phyloP scores from a whole-genome alignment of 2,797 vertebrate genomes.

The Cuculus canorus region DNA sequence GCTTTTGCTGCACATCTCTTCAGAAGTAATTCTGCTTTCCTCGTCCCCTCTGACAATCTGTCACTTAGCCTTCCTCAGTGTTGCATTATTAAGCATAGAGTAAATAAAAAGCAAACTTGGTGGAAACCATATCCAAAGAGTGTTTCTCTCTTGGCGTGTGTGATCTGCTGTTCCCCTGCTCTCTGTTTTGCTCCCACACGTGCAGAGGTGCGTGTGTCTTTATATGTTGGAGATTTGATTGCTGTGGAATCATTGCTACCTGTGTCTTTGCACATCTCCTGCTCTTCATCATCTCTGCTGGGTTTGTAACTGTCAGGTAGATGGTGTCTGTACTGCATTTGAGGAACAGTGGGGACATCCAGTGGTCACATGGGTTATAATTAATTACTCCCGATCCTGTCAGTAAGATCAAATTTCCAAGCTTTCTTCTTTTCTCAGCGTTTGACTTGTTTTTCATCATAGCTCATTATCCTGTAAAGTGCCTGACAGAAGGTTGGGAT shows the following conservation, averaged over 20 bases:
- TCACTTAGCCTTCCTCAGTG: neutral
- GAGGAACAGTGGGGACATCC: conserved; percentile 79
- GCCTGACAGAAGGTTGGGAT: conserved; percentile 39
- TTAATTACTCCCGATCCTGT: conserved; percentile 70
- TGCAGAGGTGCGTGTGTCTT: too few species aligned
- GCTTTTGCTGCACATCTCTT: neutral
- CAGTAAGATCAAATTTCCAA: neutral
- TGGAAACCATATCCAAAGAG: neutral
- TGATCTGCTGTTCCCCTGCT: neutral
- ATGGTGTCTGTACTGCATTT: conserved; percentile 24
- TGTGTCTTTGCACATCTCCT: neutral
- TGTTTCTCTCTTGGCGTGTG: neutral
- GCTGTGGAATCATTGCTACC: neutral
- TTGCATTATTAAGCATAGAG: neutral
- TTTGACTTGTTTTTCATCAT: conserved; percentile 61
- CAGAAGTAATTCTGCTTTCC: neutral
- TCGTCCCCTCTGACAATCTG: neutral
- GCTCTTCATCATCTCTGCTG: neutral
- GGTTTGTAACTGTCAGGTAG: conserved; percentile 36
- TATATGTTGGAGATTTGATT: fast-evolving
- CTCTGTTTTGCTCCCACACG: neutral
- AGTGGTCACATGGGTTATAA: conserved; percentile 73
- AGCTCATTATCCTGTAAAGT: conserved; percentile 25
- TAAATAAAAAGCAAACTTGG: neutral
- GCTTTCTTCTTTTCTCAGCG: conserved; percentile 1